Conservation (phyloP, 1,140 invertebrate species). For the Musca vetustissima region DNA sequence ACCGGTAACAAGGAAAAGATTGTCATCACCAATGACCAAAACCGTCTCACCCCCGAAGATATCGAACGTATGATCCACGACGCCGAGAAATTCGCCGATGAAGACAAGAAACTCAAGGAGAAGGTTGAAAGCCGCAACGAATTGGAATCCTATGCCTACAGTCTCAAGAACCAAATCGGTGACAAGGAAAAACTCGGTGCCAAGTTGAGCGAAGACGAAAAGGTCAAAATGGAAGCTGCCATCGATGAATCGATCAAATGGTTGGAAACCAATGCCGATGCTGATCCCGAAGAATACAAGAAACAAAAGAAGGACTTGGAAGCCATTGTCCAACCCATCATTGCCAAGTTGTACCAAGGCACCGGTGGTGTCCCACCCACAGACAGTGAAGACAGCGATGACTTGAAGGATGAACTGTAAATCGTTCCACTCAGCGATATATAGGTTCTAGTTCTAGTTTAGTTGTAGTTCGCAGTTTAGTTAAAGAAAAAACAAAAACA, state of each 20-base stretch:
- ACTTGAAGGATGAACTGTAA: constrained; percentile 88
- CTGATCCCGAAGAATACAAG: constrained; percentile 91
- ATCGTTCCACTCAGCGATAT: constrained; percentile 3
- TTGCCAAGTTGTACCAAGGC: constrained; percentile 94
- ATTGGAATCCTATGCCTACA: constrained; percentile 97
- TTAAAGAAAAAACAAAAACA: constrained; percentile 28
- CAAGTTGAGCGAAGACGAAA: constrained; percentile 89
- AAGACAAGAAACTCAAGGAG: constrained; percentile 97
- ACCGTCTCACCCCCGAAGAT: constrained; percentile 93
- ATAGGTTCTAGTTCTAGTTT: constrained; percentile 26
- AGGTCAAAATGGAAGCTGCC: constrained; percentile 92
- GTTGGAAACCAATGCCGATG: constrained; percentile 95
- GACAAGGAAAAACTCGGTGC: constrained; percentile 98
- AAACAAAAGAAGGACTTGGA: constrained; percentile 97
- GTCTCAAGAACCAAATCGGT: constrained; percentile 94
- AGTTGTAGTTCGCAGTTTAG: constrained; percentile 28
- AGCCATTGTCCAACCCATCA: constrained; percentile 95
- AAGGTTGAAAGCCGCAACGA: constrained; percentile 93
- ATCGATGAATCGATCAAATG: constrained; percentile 98
- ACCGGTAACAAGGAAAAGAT: constrained; percentile 98
- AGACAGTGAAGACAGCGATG: constrained; percentile 69
- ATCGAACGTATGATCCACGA: constrained; percentile 99
- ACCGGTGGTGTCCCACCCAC: constrained; percentile 73
- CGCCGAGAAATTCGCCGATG: constrained; percentile 97
- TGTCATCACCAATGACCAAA: constrained; percentile 98